Base-by-base conservation (phyloP, 2,888 invertebrate genomes). In the Helobdella robusta region DNA sequence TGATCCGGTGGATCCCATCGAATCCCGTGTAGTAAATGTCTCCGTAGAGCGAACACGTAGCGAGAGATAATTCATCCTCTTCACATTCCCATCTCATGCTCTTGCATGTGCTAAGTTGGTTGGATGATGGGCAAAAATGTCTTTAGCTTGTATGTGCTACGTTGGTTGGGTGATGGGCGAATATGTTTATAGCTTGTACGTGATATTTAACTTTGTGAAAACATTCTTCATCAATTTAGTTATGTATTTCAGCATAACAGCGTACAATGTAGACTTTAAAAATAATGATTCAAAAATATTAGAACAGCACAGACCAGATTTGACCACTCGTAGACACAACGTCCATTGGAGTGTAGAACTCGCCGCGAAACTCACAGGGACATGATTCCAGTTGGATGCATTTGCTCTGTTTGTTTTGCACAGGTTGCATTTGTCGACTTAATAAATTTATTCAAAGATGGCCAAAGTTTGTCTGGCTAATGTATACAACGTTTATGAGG, bases 11-110 rank as follows among this genome's bases (percentile, higher is more conserved):
- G 2, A 62, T 48, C 1, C 62, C 62, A 25, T 62, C 62, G 18
- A 62, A 62, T 8, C 62, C 30, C 30, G 28, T 60, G 2, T 48
- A 46, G 20, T 50, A 62, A 34, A 62, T 46, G 44, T 62, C 62
- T 11, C 62, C 62, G n/a, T 46, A n/a, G 23, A 62, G 20, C 34
- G 62, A 48, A 20, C 62, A 62, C 18, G 50, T 5, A n/a, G 62
- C 48, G 32, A 34, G 48, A 28, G 48, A 50, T 3, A 34, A 15
- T 1, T 25, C 32, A n/a, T 62, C 50, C 30, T 62, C 62, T 50
- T 50, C 50, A 28, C 62, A 62, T 1, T 20, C 18, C 62, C 62
- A 62, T 11, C 28, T 28, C 30, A 32, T 46, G n/a, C 32, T 28
- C 15, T 30, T 1, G 34, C 62, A 62, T 8, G 62, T 62, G 62